phyloP scores from a whole-genome alignment of 2,888 invertebrate species.

The Cryptocephalus primarius region DNA sequence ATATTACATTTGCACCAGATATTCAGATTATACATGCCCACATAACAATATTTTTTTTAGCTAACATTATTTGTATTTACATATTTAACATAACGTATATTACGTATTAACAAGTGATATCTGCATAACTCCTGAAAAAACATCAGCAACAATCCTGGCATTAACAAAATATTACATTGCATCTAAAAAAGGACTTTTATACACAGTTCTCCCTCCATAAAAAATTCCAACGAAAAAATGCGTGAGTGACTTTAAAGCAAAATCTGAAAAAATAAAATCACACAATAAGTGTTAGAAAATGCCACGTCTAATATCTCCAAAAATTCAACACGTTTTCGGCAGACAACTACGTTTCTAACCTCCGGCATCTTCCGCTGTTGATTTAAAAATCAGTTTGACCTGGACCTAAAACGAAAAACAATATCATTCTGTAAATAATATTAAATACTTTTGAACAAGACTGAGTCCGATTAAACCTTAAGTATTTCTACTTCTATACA shows the following conservation, averaged over 20 bases:
- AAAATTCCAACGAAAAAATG: background rate
- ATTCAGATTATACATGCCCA: background rate
- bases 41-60: background rate
- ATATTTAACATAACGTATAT: background rate
- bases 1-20: background rate
- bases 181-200: conserved; percentile 1
- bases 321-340: background rate
- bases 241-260: conserved; percentile 13
- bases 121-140: background rate
- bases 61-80: background rate
- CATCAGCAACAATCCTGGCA: conserved; percentile 1
- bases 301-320: conserved; percentile 1
- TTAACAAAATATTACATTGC: background rate
- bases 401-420: conserved; percentile 41
- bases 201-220: background rate
- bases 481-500: background rate
- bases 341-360: background rate
- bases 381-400: conserved; percentile 49
- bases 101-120: background rate
- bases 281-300: conserved; percentile 11
- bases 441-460: background rate
- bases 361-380: conserved; percentile 4
- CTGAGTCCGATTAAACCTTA: background rate
- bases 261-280: conserved; percentile 9
- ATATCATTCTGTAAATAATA: background rate